phyloP scores from a whole-genome alignment of 2,797 vertebrate species.

The Leucoraja ocellata region DNA sequence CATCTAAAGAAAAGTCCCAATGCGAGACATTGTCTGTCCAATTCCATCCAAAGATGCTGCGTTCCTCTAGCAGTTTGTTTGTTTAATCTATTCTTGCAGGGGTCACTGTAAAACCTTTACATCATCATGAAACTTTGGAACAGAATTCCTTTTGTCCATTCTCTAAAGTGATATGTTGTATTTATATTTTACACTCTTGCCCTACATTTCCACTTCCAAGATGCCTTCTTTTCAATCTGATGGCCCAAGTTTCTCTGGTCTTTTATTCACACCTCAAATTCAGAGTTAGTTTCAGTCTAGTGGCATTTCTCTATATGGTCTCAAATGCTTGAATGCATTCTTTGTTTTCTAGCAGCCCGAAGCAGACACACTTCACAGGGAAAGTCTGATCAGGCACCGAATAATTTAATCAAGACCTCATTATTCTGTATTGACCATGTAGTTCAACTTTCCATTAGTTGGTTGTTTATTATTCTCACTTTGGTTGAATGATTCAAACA shows the following conservation, averaged over 20 bases:
- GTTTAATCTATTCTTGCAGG: too few relatives aligned
- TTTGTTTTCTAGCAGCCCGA: neutral
- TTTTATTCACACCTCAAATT: neutral
- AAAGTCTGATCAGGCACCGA: slow-evolving; percentile 7
- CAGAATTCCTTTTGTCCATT: too few relatives aligned
- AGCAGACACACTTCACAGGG: neutral
- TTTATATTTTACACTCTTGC: neutral
- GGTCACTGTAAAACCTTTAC: neutral
- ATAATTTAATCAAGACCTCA: slow-evolving; percentile 8
- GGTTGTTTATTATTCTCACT: neutral
- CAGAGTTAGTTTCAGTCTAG: neutral
- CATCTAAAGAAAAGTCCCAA: too few relatives aligned
- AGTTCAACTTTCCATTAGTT: neutral
- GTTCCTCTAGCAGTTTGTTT: too few relatives aligned
- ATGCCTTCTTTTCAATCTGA: neutral
- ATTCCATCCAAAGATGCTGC: too few relatives aligned
- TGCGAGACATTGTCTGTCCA: too few relatives aligned
- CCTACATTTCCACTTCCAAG: neutral
- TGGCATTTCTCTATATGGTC: neutral
- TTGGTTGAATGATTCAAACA: neutral
- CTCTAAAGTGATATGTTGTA: neutral
- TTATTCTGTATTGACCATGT: neutral
- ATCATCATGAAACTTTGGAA: neutral
- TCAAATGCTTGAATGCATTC: neutral
- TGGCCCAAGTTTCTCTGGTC: neutral